Conservation (phyloP, 2,113 vertebrate species). For the Conger conger region DNA sequence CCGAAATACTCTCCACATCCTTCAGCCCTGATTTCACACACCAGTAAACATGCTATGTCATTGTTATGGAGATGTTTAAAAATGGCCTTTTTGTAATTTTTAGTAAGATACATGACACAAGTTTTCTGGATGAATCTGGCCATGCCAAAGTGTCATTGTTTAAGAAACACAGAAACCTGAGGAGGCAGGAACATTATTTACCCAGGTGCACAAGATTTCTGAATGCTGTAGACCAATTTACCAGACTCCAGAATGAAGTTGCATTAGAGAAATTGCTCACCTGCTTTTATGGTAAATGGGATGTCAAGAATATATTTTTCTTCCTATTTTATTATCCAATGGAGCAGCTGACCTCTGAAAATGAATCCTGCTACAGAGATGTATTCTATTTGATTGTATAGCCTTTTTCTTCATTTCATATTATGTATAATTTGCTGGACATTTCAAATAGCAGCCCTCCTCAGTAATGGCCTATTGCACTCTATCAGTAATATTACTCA, state of each 20-base stretch:
- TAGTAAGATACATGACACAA: not conserved
- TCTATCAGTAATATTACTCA: not conserved
- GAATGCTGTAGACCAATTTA: not conserved
- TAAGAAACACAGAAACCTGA: not conserved
- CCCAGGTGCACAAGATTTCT: not conserved
- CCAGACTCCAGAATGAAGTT: not conserved
- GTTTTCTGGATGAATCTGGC: not conserved
- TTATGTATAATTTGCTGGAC: conserved; percentile 14
- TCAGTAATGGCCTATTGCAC: not conserved
- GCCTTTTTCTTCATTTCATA: not conserved
- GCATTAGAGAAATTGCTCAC: not conserved
- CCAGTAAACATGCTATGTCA: not conserved
- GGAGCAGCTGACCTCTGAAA: not conserved
- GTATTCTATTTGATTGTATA: not conserved
- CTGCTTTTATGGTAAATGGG: not conserved
- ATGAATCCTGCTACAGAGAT: not conserved
- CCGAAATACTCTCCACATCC: not conserved
- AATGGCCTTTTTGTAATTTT: not conserved
- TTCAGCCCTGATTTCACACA: not conserved
- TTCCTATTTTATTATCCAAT: not conserved
- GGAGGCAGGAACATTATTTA: not conserved
- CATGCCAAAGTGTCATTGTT: not conserved
- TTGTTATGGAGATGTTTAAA: too few species aligned
- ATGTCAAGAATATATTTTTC: not conserved
- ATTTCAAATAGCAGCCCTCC: conserved; percentile 15